Conservation (phyloP, 2,113 vertebrate genomes). For the Callocephalon fimbriatum region DNA sequence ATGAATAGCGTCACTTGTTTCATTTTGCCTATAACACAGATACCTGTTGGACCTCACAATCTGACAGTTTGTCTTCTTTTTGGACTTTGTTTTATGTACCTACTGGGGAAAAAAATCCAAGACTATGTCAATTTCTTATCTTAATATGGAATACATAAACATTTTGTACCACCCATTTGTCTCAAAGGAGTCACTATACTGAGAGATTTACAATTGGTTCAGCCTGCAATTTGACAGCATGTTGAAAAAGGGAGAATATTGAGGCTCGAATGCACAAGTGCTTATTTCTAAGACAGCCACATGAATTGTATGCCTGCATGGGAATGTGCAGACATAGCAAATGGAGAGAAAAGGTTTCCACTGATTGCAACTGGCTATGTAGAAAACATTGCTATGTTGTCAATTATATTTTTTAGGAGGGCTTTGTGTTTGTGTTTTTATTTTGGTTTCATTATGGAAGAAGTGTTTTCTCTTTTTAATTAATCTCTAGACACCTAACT, state of each 20-base stretch:
- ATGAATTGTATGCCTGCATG: background rate
- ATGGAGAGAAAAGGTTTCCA: background rate
- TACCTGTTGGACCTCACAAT: background rate
- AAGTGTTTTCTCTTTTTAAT: background rate
- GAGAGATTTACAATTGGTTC: background rate
- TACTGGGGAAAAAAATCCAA: rapidly evolving
- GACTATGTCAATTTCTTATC: background rate
- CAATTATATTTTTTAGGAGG: background rate
- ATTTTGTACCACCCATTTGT: background rate
- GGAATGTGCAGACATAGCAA: background rate
- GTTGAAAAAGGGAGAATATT: background rate
- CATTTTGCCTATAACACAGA: background rate
- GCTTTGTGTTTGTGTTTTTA: background rate
- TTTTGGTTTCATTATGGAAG: background rate
- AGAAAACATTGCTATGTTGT: background rate
- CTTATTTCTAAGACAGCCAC: background rate
- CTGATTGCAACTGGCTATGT: background rate
- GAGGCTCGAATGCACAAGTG: background rate
- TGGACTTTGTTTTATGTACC: background rate
- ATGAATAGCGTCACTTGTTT: background rate
- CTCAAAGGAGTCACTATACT: background rate
- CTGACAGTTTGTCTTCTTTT: background rate
- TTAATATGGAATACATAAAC: rapidly evolving
- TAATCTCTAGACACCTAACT: conserved; percentile 1
- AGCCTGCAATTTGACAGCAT: background rate